Base-by-base conservation (phyloP, 2,113 vertebrate species). In the Eulemur rufifrons region DNA sequence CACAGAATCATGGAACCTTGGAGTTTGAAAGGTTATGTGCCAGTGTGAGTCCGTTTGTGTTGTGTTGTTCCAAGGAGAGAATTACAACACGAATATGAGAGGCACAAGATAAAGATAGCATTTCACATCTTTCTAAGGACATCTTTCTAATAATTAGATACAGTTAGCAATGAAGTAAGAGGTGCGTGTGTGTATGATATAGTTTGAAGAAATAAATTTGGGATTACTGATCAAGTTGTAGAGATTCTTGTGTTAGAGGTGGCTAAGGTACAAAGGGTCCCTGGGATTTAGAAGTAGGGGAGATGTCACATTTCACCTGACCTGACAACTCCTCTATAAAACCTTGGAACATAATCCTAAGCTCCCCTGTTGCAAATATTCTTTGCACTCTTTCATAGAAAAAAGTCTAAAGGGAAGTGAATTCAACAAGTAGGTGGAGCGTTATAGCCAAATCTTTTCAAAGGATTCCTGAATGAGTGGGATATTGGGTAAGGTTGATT, bases 271-370 rank as follows among this genome's bases (percentile, higher is more conserved):
- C 52, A 81, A 92, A 69, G 34, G 47, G 61, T 12, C 42, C 42
- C 34, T 23, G 39, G 13, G 27, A 54, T 83, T 89, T 68, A 84
- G 56, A 87, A 81, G 39, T 39, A 7, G 11, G 25, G 18, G 17
- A 42, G 45, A 91, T 89, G 37, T 80, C 87, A 93, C 29, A 63
- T 74, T 74, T 95, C 54, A 74, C 52, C 56, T 84, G 20, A 80
- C 18, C 45, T 83, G 23, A 86, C 6, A 83, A 27, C 29, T 89
- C 56, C 3, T 73, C 54, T 74, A 15, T 68, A 83, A 83, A 89
- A 91, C 42, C 20, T 93, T 81, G 56, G 64, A 91, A 96, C 83
- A 54, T 89, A 69, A 8, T 87, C n/a, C 82, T 89, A 23, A 91
- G 29, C 29, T 91, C 2, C 64, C 10, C 20, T 77, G 2, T 89